These are phyloP conservation scores for Spheniscus mendiculus DNA, from an alignment of 2,113 vertebrate genomes.

Conservation along the genomic window DNA sequence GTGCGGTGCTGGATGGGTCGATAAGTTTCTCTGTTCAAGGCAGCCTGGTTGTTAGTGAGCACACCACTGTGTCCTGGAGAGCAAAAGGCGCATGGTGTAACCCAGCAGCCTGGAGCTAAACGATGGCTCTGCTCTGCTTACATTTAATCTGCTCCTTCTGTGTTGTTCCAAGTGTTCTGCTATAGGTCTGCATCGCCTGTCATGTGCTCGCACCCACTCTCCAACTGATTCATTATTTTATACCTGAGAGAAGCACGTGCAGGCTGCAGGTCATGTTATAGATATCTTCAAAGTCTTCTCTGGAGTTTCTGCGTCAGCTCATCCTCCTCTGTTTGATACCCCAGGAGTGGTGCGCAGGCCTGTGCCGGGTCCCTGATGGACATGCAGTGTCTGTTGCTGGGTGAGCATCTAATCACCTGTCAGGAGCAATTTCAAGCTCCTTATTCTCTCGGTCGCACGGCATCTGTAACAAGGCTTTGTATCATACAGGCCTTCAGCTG, in stretches of 20 bases:
- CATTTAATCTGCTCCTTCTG: not conserved
- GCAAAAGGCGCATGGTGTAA: not conserved
- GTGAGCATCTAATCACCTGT: not conserved
- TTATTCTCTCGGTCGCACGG: accelerated
- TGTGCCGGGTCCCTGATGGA: not conserved
- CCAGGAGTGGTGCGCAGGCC: not conserved
- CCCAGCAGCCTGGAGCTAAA: not conserved
- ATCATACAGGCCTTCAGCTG: not conserved
- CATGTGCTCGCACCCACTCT: not conserved
- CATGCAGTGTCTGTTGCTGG: not conserved
- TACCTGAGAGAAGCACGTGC: not conserved
- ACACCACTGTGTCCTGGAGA: not conserved
- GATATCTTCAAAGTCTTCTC: not conserved
- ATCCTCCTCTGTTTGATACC: not conserved
- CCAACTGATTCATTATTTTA: constrained; percentile 19
- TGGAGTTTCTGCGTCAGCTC: not conserved
- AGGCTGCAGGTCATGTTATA: not conserved
- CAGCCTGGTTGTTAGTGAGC: not conserved
- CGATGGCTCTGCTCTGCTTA: not conserved
- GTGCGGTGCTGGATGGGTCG: not conserved
- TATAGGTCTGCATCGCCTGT: not conserved
- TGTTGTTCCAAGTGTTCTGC: not conserved
- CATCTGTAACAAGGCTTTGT: not conserved
- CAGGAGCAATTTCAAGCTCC: constrained; percentile 4
- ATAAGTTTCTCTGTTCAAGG: not conserved